Evolutionary conservation across 1,140 invertebrate species (phyloP).

Genomic region (Heliconius hewitsoni): DNA sequence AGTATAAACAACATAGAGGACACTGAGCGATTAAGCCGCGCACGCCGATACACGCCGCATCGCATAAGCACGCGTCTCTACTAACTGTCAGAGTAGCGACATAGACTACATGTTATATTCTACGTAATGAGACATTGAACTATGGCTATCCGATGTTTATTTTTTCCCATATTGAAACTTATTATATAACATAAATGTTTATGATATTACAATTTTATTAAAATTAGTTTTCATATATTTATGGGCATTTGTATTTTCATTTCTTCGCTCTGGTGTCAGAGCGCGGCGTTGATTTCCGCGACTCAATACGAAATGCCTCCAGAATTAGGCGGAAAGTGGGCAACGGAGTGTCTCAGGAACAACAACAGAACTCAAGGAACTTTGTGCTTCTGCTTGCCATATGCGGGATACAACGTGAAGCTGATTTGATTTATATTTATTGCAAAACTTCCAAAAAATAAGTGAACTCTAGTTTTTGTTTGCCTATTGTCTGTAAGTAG

Average conservation of each 20-base stretch:
- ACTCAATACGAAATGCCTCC: too few species aligned
- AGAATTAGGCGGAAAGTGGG: too few species aligned
- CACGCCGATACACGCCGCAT: constrained; percentile 52
- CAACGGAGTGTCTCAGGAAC: too few species aligned
- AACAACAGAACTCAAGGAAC: too few species aligned
- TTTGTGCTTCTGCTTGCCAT: too few species aligned
- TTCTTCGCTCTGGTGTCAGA: too few species aligned
- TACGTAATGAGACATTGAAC: background rate
- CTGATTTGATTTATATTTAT: background rate
- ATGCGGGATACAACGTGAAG: too few species aligned
- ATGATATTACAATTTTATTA: background rate
- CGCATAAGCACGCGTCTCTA: constrained; percentile 75
- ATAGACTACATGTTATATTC: constrained; percentile 33
- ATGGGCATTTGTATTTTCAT: too few species aligned
- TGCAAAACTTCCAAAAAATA: background rate
- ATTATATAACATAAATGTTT: too few species aligned
- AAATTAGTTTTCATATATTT: background rate
- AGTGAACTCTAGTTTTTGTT: background rate
- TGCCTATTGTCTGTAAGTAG: background rate
- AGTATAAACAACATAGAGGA: too few species aligned
- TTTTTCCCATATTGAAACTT: background rate
- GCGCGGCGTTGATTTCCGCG: too few species aligned
- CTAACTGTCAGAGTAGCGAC: constrained; percentile 75
- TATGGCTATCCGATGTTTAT: background rate
- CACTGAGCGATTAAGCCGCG: constrained; percentile 78